phyloP scores from a whole-genome alignment of 2,113 vertebrate genomes.

The Prunella himalayana region DNA sequence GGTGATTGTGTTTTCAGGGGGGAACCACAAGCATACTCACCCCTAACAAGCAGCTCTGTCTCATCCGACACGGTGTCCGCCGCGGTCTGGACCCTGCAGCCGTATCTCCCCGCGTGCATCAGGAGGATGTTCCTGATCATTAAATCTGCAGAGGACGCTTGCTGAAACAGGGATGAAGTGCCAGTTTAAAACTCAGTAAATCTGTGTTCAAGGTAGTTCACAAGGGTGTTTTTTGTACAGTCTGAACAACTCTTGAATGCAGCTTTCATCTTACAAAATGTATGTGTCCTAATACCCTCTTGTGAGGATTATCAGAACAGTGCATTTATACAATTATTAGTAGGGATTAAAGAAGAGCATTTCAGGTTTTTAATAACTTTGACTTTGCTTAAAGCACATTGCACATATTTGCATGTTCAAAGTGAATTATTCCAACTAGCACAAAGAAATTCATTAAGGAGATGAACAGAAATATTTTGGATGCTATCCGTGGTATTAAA shows the following conservation, averaged over 20 bases:
- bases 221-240: neutral
- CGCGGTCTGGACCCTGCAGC: slow-evolving; percentile 90
- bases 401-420: neutral
- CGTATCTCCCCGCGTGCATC: slow-evolving; percentile 92
- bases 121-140: slow-evolving; percentile 98
- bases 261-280: slow-evolving; percentile 23
- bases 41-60: slow-evolving; percentile 92
- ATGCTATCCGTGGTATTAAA: neutral
- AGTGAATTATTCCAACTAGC: neutral
- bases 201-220: slow-evolving; percentile 44
- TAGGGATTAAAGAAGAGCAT: slow-evolving; percentile 24
- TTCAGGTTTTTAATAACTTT: slow-evolving; percentile 32
- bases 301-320: slow-evolving; percentile 34
- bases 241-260: slow-evolving; percentile 19
- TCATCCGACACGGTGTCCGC: slow-evolving; percentile 88
- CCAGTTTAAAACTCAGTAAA: slow-evolving; percentile 64
- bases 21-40: slow-evolving; percentile 73
- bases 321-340: slow-evolving; percentile 23
- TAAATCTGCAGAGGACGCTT: slow-evolving; percentile 92
- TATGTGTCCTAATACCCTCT: slow-evolving; percentile 28
- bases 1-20: slow-evolving; percentile 29
- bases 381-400: slow-evolving; percentile 19
- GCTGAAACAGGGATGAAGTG: slow-evolving; percentile 79
- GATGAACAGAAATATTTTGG: neutral
- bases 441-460: slow-evolving; percentile 25